Evolutionary conservation across 37 sponge, comb jelly and placozoan species (phyloP), one percentile per base, ranked within the genome.

Genomic region (Haliclona indistincta): DNA sequence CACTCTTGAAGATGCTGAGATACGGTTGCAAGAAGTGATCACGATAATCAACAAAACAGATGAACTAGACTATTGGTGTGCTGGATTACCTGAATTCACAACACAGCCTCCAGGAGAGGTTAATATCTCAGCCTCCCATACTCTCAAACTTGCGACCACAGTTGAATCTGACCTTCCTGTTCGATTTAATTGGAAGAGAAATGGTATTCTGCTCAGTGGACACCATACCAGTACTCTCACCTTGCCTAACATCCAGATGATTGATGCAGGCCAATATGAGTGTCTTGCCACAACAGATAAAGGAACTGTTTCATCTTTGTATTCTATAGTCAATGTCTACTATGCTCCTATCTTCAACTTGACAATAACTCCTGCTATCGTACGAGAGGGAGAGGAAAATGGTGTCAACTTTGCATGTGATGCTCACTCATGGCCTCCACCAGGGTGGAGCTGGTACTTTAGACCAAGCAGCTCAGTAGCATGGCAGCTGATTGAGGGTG

Each of bases 401-500:
- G 53, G 53, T 49, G 53, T 49, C 13, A 17, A 20, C 17, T 49
- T 49, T 49, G 53, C 53, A 20, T 49, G 53, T 49, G 17, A 49
- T 17, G 53, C 53, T 20, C 13, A 17, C 17, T 13, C 17, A 13
- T 20, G 17, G 17, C 53, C 53, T 20, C 13, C 53, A 20, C 53
- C 53, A 49, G 53, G 53, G 53, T 49, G 17, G 13, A 13, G 53
- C 53, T 49, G 53, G 53, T 49, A 49, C 53, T 49, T 49, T 17
- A 49, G 53, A 17, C 17, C 53, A n/a, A 10, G 19, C 17, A 38
- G 25, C 17, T 42, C 13, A 32, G 52, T 7, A 20, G 20, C 33
- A 11, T 76, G 76, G 76, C 44, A 23, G 26, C 17, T 51, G 32
- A 64, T 76, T 32, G 64, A 42, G 47, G 64, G 53, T 45, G 64